These are phyloP conservation scores for Leistus spinibarbis DNA, from an alignment of 2,888 invertebrate genomes.

Conservation along the genomic window DNA sequence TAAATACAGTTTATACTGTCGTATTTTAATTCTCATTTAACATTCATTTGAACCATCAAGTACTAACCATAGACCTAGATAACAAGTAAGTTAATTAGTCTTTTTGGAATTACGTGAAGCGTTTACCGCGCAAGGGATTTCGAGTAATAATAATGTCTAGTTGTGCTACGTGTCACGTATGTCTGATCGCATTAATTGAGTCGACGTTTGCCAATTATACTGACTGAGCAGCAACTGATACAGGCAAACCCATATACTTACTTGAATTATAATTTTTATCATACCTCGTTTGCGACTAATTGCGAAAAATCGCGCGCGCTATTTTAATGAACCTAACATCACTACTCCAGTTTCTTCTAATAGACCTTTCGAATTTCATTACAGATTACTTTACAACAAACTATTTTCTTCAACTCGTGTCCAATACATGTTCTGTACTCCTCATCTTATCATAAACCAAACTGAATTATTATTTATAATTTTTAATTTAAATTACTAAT, in stretches of 20 bases:
- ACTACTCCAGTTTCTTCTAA: constrained; percentile 15
- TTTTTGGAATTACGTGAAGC: background rate
- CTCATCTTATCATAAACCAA: background rate
- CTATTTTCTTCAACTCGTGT: background rate
- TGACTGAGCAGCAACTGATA: constrained; percentile 3
- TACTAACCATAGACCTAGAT: background rate
- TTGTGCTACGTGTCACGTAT: constrained; percentile 26
- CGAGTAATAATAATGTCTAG: background rate
- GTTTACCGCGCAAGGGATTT: background rate
- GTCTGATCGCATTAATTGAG: constrained; percentile 13
- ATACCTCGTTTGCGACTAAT: constrained; percentile 23
- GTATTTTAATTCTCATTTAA: background rate
- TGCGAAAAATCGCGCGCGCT: constrained; percentile 28
- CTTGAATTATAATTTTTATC: constrained; percentile 37
- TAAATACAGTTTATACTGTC: background rate
- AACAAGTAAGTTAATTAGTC: background rate
- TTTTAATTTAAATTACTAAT: no score
- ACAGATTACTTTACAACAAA: background rate
- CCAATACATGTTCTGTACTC: background rate
- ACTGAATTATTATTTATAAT: no score
- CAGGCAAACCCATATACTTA: background rate
- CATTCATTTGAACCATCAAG: background rate
- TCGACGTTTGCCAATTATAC: constrained; percentile 26
- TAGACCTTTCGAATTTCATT: background rate
- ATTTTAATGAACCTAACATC: constrained; percentile 28